Conservation (phyloP, 1,140 invertebrate genomes). For the Gryon sp. region DNA sequence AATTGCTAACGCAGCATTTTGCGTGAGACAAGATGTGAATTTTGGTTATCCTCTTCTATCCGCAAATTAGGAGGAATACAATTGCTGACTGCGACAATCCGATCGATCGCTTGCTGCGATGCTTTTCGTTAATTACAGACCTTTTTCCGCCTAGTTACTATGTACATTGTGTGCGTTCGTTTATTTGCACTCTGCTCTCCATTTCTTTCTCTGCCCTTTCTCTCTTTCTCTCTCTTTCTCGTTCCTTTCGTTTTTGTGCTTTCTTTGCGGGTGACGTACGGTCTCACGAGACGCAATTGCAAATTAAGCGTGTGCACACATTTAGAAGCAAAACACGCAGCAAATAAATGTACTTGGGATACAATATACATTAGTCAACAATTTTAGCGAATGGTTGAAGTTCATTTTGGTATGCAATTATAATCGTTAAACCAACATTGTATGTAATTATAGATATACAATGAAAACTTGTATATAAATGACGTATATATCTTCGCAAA, state of each 20-base stretch:
- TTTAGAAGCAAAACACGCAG: slow-evolving; percentile 6
- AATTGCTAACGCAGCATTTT: slow-evolving; percentile 49
- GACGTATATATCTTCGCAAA: too few species aligned
- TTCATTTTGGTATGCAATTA: slow-evolving; percentile 28
- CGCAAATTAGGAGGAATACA: slow-evolving; percentile 55
- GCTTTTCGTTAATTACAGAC: slow-evolving; percentile 44
- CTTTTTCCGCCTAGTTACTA: slow-evolving; percentile 12
- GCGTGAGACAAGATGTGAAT: slow-evolving; percentile 34
- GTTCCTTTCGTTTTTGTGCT: neutral
- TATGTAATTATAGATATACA: too few species aligned
- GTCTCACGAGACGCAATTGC: slow-evolving; percentile 26
- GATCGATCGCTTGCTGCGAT: slow-evolving; percentile 24
- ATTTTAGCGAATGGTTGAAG: slow-evolving; percentile 31
- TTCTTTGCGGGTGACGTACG: slow-evolving; percentile 9
- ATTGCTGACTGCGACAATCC: slow-evolving; percentile 63
- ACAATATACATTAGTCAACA: slow-evolving; percentile 27
- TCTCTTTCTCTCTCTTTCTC: slow-evolving; percentile 4
- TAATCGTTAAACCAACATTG: slow-evolving; percentile 14
- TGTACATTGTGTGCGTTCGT: neutral
- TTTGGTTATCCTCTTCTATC: slow-evolving; percentile 24
- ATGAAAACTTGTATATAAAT: too few species aligned
- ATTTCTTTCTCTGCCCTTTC: slow-evolving; percentile 2
- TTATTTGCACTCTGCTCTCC: too few species aligned
- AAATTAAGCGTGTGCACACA: slow-evolving; percentile 33
- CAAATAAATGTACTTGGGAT: slow-evolving; percentile 29